Evolutionary conservation across 2,797 vertebrate species (phyloP), one percentile per base, ranked within the genome.

Genomic region (Oceanodroma leucorhoa): DNA sequence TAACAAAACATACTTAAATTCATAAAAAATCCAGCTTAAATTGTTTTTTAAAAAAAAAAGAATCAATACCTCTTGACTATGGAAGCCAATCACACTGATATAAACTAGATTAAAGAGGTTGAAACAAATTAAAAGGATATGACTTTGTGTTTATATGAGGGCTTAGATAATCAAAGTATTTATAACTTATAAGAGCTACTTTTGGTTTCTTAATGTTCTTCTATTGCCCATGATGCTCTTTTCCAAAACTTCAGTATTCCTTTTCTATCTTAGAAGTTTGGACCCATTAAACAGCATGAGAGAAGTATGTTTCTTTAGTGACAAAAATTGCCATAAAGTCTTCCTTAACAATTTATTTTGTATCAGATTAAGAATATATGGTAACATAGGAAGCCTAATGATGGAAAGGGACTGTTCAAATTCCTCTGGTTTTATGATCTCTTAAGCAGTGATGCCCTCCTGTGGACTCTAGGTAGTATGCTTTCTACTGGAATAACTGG

Each of bases 401-500:
- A 22, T 57, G n/a, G 70, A 32, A 87, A 41, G 12, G 16, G 15
- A 10, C 46, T 27, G 20, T 32, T 71, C 13, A 3, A 46, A 10
- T 1, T 0, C 9, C 32, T 46, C 46, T 58, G 50, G 4, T 36
- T 27, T 26, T 64, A 8, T 62, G 81, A 97, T 98, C 92, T 73
- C 93, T 94, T 79, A 85, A 93, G 92, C 95, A 95, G 94, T 23
- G 95, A 95, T 97, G 98, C 98, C 98, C 97, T 95, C 98, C 93
- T 88, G 97, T 97, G 98, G 98, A 43, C n/a, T 72, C 30, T 19
- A 8, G 15, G 18, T 50, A 41, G 34, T 46, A 89, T 24, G 69
- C 41, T 66, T 87, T 77, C 46, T 73, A n/a, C 45, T 54, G 71
- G 85, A 94, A 70, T 9, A 91, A 26, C 18, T 13, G 34, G 7